Evolutionary conservation across 2,113 vertebrate species (phyloP).

Genomic region (Cisticola juncidis): DNA sequence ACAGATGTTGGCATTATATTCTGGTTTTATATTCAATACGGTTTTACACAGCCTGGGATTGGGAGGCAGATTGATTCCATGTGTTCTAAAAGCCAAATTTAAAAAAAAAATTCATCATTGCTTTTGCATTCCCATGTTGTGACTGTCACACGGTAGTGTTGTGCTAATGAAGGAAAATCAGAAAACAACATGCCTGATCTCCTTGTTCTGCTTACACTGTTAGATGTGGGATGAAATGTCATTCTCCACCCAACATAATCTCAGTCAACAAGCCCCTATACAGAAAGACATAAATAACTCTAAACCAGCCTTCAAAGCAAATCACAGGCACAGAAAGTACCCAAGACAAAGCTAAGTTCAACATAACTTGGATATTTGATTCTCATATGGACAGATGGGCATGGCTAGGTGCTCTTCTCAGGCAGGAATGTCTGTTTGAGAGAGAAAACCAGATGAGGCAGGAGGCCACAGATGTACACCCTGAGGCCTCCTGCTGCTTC

Average conservation of each 20-base stretch:
- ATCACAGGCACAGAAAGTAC: background rate
- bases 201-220: background rate
- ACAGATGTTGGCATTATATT: slow-evolving; percentile 9
- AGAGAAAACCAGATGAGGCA: background rate
- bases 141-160: background rate
- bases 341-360: background rate
- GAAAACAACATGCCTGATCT: background rate
- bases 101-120: background rate
- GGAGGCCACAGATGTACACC: background rate
- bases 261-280: background rate
- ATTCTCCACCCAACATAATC: background rate
- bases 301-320: background rate
- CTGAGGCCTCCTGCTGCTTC: background rate
- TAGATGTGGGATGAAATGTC: background rate
- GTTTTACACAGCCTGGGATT: background rate
- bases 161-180: background rate
- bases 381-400: background rate
- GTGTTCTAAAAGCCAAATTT: background rate
- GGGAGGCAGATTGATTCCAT: background rate
- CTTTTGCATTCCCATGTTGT: background rate
- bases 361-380: background rate
- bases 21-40: background rate
- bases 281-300: background rate
- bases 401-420: background rate
- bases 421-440: background rate